Evolutionary conservation across 2,888 invertebrate genomes (phyloP).

Genomic region (Phaedon cochleariae): DNA sequence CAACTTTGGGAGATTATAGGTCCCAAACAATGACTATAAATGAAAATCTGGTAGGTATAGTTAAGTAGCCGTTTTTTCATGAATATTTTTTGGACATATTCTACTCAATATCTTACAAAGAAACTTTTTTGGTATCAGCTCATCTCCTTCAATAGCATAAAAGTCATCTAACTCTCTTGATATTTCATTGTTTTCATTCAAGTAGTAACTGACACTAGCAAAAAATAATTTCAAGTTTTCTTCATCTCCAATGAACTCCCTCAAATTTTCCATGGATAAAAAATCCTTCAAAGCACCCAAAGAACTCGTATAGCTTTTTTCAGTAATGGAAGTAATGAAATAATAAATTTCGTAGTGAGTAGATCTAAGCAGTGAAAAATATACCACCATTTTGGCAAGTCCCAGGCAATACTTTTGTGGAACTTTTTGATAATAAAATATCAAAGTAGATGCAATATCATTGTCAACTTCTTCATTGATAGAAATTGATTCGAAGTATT

Average conservation of each 20-base stretch:
- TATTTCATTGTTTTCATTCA: slow-evolving; percentile 27
- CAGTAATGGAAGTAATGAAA: slow-evolving; percentile 35
- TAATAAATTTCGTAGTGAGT: slow-evolving; percentile 40
- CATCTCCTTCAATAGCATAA: slow-evolving; percentile 44
- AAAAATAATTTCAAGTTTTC: slow-evolving; percentile 33
- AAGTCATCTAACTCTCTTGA: slow-evolving; percentile 37
- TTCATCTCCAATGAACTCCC: slow-evolving; percentile 28
- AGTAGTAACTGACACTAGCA: slow-evolving; percentile 33
- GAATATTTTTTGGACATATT: background rate
- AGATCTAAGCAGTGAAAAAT: slow-evolving; percentile 40
- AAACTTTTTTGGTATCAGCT: slow-evolving; percentile 37
- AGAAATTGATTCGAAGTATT: slow-evolving; percentile 27
- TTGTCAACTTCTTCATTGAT: slow-evolving; percentile 36
- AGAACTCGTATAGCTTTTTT: slow-evolving; percentile 24
- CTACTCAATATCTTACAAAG: slow-evolving; percentile 21
- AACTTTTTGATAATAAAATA: slow-evolving; percentile 37
- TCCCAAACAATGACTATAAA: too few species aligned
- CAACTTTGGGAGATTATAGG: too few species aligned
- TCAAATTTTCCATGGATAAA: slow-evolving; percentile 38
- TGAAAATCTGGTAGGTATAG: too few species aligned
- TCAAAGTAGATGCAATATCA: slow-evolving; percentile 38
- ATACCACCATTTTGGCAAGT: slow-evolving; percentile 43
- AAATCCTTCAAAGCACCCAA: slow-evolving; percentile 38
- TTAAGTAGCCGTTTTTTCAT: too few species aligned
- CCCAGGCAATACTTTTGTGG: slow-evolving; percentile 15